A percentile compares a stretch with the other conserved stretches of the same genome.
Evolutionary conservation across 1,140 invertebrate species (phyloP).

Genomic region (Drosophila novamexicana): DNA sequence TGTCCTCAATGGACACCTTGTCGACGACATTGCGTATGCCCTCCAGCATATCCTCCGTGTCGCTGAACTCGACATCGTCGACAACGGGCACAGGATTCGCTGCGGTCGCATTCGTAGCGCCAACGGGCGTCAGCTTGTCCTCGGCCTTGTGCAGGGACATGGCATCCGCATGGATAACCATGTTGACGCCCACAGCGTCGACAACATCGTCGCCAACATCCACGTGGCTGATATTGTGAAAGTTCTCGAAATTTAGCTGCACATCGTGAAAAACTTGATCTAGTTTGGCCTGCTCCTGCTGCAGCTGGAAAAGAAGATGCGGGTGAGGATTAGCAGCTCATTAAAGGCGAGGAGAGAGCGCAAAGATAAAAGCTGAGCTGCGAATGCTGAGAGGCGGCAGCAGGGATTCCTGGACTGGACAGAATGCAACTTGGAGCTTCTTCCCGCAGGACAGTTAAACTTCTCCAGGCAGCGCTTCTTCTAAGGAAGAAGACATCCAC

Average conservation of each 20-base stretch:
- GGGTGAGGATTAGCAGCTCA: background rate
- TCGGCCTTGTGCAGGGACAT: slow-evolving; percentile 33
- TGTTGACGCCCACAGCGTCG: slow-evolving; percentile 60
- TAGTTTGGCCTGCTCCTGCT: slow-evolving; percentile 82
- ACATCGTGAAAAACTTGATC: slow-evolving; percentile 80
- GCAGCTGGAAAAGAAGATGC: slow-evolving; percentile 23
- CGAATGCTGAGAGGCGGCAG: too few species aligned
- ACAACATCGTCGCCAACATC: slow-evolving; percentile 47
- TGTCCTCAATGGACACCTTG: slow-evolving; percentile 83
- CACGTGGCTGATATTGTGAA: slow-evolving; percentile 62
- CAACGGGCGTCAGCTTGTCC: slow-evolving; percentile 49
- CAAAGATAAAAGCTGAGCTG: background rate
- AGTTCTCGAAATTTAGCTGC: slow-evolving; percentile 76
- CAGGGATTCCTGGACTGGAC: too few species aligned
- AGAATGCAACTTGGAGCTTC: too few species aligned
- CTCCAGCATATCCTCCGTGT: slow-evolving; percentile 93
- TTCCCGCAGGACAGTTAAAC: too few species aligned
- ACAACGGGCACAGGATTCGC: slow-evolving; percentile 47
- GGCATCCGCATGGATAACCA: slow-evolving; percentile 62
- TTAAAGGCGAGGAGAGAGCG: background rate
- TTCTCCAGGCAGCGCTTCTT: too few species aligned
- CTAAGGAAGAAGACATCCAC: too few species aligned
- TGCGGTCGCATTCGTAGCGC: slow-evolving; percentile 6
- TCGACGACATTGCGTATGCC: slow-evolving; percentile 89
- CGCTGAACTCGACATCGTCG: slow-evolving; percentile 88